Evolutionary conservation across 2,888 invertebrate genomes (phyloP), one percentile per base, ranked within the genome.

Genomic region (Galeruca laticollis): DNA sequence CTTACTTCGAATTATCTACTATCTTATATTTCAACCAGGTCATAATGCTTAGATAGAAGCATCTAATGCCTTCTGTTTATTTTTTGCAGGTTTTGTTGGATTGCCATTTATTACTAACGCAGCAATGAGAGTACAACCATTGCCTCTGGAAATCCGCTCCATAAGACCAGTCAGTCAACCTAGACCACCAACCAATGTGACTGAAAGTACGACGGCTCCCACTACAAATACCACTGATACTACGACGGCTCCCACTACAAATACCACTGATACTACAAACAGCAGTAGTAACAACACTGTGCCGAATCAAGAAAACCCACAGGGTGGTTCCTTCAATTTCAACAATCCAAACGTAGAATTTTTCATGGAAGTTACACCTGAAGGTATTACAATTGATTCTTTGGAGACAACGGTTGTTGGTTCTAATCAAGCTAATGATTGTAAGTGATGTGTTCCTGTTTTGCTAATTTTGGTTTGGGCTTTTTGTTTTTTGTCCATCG

Each of bases 361-460:
- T 71, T 87, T 90, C 77, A 90, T 91, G 89, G 90, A 88, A 79
- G 86, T 88, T 63, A 87, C 86, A 54, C 87, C 88, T 20, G 87
- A 87, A 79, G 85, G 85, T 81, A 78, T 84, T 69, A 84, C 83
- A 63, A 83, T 83, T 76, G 83, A 83, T 80, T 83, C 83, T 65
- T 77, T 86, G 76, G 86, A 86, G 75, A 75, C 75, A 71, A 69
- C 75, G 73, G 74, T 77, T 74, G 77, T 75, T 67, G 75, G 75
- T 73, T 60, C 79, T 74, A 80, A 80, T 74, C 82, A 81, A 68
- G 79, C 82, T 64, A 82, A 81, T 73, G 82, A 83, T 74, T 78
- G 84, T 84, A 77, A 80, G 81, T 80, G 75, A 76, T 73, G 69
- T 73, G 71, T 20, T 20, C 8, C 54, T 60, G 69, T 47, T 57